Evolutionary conservation across 2,113 vertebrate species (phyloP), one percentile per base, ranked within the genome.

Genomic region (Tragelaphus scriptus): DNA sequence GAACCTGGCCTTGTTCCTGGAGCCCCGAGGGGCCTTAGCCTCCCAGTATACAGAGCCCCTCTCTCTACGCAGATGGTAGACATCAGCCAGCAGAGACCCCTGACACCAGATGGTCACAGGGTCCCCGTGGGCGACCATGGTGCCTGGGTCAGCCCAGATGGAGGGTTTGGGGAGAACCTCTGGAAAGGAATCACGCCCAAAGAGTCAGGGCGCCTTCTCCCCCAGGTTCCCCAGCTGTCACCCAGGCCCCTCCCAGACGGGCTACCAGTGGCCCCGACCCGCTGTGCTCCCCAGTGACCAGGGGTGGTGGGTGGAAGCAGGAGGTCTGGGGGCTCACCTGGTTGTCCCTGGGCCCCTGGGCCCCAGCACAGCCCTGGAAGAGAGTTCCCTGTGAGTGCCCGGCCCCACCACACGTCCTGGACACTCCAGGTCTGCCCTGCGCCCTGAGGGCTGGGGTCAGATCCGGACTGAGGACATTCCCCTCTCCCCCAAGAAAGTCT

Each of bases 31-130:
- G 21, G 0, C 1, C 0, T 1, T 0, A 0, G 2, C 8, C 0
- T 80, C 1, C 91, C 1, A 0, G 17, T 1, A 0, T 11, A 0
- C 0, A 12, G 9, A 6, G n/a, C 0, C 0, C 1, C 16, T 9
- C 2, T 17, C 53, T 87, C 12, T 94, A n/a, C 16, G 36, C 26
- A 97, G 92, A n/a, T 0, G 0, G n/a, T 68, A 90, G 30, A 0
- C 0, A 0, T 32, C 6, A 1, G 36, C 68, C 84, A 21, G 4
- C 7, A 4, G 40, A 32, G 49, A n/a, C 0, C 55, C 71, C 61
- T 63, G 56, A 36, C 89, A 97, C 65, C 61, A 88, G 47, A 96
- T 40, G 68, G 77, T 94, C 85, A 94, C 59, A 0, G 13, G 1
- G 44, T 7, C 51, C 16, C 82, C n/a, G 0, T 0, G 4, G 8